Evolutionary conservation across 2,888 invertebrate species (phyloP), one percentile per base, ranked within the genome.

Genomic region (Coleophora deauratella): DNA sequence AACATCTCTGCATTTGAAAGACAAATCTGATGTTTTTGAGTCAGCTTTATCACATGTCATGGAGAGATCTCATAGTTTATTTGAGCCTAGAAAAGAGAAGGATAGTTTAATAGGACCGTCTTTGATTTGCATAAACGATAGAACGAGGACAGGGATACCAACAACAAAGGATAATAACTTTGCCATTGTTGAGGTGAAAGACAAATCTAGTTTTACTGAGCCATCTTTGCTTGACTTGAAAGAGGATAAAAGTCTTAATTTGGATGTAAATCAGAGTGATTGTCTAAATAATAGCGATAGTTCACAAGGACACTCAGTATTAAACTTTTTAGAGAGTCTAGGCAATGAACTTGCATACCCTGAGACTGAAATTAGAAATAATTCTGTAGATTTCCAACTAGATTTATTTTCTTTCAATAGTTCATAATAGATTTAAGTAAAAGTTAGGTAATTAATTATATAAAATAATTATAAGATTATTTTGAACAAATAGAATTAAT

Each of bases 321-420:
- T 84, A 54, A 78, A 76, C 56, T 82, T 82, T 55, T 66, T 82
- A 57, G 82, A 82, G 35, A 64, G 74, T 7, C 58, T 82, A 52
- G 72, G 73, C 40, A 80, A 70, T 57, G 80, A 79, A 49, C 54
- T 81, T 35, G 62, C 68, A 36, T 80, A 75, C 51, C 72, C 80
- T 37, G 81, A 75, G 59, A 72, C 78, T 66, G 78, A 78, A 51
- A 73, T 74, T 61, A 77, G 76, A 62, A 75, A 67, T 62, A 76
- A 66, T 59, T 49, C 65, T 55, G 72, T 76, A 50, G 82, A 84
- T 55, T 81, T 81, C 52, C 77, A 80, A 46, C 50, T 84, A 52
- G 84, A 82, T 57, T 65, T 82, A 59, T 84, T 81, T 60, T 69
- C 79, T 45, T 81, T 80, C 71, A 66, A 71, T 59, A 72, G 70